Percentiles rank a stretch among this genome's conserved stretches.
These are phyloP conservation scores for Hyphantria cunea DNA, from an alignment of 1,140 invertebrate species.

Conservation along the genomic window DNA sequence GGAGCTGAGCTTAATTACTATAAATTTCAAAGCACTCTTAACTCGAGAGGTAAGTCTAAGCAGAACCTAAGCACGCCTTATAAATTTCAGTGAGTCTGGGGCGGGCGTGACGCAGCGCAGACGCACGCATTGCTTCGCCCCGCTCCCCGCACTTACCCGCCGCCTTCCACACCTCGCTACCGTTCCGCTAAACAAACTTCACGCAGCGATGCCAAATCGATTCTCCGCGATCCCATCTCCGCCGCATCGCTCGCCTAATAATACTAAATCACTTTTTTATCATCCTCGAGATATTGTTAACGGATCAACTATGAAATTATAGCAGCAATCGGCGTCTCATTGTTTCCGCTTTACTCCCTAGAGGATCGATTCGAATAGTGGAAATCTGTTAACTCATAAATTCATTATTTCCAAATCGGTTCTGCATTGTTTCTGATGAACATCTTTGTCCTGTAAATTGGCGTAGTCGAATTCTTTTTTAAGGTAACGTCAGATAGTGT, in stretches of 20 bases:
- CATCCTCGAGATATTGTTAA: constrained; percentile 66
- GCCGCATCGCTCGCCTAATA: constrained; percentile 55
- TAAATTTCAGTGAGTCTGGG: too few relatives aligned
- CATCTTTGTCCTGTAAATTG: constrained; percentile 75
- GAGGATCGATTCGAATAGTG: constrained; percentile 44
- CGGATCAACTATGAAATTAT: constrained; percentile 76
- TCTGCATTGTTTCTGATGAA: constrained; percentile 74
- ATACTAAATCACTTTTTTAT: constrained; percentile 71
- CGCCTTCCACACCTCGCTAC: constrained; percentile 40
- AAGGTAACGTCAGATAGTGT: constrained; percentile 46
- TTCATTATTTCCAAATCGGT: constrained; percentile 63
- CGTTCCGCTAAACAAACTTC: constrained; percentile 77
- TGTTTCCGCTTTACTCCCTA: constrained; percentile 60
- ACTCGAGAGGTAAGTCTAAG: too few relatives aligned
- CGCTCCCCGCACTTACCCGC: constrained; percentile 22
- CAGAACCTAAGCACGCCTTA: too few relatives aligned
- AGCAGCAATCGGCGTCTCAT: constrained; percentile 51
- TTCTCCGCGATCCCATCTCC: constrained; percentile 67
- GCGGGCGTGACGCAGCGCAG: constrained; percentile 50
- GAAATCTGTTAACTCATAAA: constrained; percentile 66
- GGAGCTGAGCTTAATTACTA: too few relatives aligned
- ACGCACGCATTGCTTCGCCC: constrained; percentile 47
- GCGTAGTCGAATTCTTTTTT: constrained; percentile 48
- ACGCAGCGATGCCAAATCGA: constrained; percentile 71
- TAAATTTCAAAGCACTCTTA: too few relatives aligned